Evolutionary conservation across 92 coral and sea anemone genomes (phyloP).

Genomic region (Muricea muricata): DNA sequence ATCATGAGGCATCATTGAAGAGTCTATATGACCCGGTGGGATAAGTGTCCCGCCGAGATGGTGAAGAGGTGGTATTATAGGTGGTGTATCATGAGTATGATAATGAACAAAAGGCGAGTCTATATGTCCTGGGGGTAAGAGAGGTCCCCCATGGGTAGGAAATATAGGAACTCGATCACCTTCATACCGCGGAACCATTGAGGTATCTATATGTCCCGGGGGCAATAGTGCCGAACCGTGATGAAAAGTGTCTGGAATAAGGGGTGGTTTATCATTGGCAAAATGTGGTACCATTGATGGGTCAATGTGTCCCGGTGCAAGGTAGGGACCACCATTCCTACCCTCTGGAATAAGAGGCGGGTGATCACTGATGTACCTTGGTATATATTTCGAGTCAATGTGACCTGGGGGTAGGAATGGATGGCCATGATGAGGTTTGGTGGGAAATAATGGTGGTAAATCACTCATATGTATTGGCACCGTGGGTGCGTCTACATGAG

Average conservation of each 20-base stretch:
- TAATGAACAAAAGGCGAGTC: slow-evolving; percentile 27
- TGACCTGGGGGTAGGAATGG: slow-evolving; percentile 46
- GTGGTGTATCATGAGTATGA: slow-evolving; percentile 37
- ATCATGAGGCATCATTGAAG: slow-evolving; percentile 45
- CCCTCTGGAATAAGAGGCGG: slow-evolving; percentile 42
- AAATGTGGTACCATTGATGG: slow-evolving; percentile 27
- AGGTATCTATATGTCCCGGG: slow-evolving; percentile 38
- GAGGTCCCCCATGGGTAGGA: slow-evolving; percentile 16
- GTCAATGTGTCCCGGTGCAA: slow-evolving; percentile 39
- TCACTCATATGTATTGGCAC: slow-evolving; percentile 40
- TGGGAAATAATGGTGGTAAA: slow-evolving; percentile 31
- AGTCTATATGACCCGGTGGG: slow-evolving; percentile 46
- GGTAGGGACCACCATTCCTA: slow-evolving; percentile 32
- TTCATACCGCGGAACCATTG: slow-evolving; percentile 30
- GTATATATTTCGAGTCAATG: slow-evolving; percentile 26
- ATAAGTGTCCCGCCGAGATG: slow-evolving; percentile 32
- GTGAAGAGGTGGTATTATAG: slow-evolving; percentile 35
- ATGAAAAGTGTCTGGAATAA: slow-evolving; percentile 13
- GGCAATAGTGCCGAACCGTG: slow-evolving; percentile 35
- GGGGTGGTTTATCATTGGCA: slow-evolving; percentile 36
- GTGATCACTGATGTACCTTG: slow-evolving; percentile 27
- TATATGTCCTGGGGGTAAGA: slow-evolving; percentile 48
- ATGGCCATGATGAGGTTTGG: slow-evolving; percentile 40
- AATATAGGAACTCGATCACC: slow-evolving; percentile 32
- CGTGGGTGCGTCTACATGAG: slow-evolving; percentile 25